Conservation (phyloP, 2,113 vertebrate genomes). For the Gadus macrocephalus region DNA sequence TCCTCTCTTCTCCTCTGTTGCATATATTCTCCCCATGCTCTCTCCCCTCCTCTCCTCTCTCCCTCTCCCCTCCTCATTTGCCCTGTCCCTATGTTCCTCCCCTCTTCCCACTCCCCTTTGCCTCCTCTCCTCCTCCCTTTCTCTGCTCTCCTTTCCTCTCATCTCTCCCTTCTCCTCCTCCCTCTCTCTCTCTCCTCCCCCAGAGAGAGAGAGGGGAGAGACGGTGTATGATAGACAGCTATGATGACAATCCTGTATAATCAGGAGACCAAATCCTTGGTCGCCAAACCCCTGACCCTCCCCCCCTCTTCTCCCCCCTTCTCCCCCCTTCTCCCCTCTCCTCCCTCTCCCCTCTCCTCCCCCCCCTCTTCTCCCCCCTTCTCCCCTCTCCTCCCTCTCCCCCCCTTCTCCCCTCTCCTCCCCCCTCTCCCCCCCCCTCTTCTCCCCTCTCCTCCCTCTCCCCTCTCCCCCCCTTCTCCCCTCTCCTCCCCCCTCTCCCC, state of each 20-base stretch:
- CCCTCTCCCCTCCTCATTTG: background rate
- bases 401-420: background rate
- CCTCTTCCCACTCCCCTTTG: slow-evolving; percentile 1
- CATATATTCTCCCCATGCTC: background rate
- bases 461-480: background rate
- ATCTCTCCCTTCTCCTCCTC: slow-evolving; percentile 8
- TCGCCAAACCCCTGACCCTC: background rate
- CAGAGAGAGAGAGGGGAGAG: too few species aligned
- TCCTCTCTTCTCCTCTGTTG: background rate
- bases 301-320: background rate
- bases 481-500: background rate
- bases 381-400: slow-evolving; percentile 7
- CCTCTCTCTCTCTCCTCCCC: background rate
- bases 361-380: too few species aligned
- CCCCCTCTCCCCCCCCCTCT: background rate
- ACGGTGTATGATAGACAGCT: too few species aligned
- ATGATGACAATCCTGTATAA: too few species aligned
- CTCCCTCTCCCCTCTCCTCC: too few species aligned
- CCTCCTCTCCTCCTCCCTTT: background rate
- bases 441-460: too few species aligned
- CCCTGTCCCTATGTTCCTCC: background rate
- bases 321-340: too few species aligned
- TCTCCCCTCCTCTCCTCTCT: background rate
- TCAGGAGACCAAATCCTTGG: background rate
- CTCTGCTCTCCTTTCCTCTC: background rate